A percentile compares a stretch with the other conserved stretches of the same genome.
Conservation (phyloP, 1,140 invertebrate species). For the Caenorhabditis tropicalis region DNA sequence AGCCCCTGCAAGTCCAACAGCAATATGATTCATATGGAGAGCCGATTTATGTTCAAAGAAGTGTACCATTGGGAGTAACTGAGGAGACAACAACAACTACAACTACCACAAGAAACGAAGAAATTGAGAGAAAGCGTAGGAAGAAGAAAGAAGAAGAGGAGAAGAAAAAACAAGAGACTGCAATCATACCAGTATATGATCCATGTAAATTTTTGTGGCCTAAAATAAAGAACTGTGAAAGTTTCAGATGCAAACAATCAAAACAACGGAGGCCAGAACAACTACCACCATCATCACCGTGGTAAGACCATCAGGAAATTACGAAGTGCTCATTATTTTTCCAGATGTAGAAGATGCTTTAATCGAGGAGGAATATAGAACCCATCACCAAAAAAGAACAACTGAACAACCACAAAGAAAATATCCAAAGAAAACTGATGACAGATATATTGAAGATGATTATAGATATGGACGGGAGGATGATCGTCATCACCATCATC, state of each 20-base stretch:
- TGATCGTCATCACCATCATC: background rate
- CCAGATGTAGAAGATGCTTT: slow-evolving; percentile 18
- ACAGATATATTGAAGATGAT: background rate
- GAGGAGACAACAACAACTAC: slow-evolving; percentile 14
- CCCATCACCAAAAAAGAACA: background rate
- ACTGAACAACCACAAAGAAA: background rate
- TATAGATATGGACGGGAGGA: background rate
- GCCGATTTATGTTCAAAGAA: slow-evolving; percentile 13
- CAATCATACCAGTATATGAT: background rate
- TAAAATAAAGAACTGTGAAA: no score
- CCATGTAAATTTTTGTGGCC: no score
- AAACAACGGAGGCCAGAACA: background rate
- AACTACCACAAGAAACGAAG: slow-evolving; percentile 3
- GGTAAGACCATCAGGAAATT: background rate
- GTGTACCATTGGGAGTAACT: background rate
- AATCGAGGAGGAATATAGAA: slow-evolving; percentile 25
- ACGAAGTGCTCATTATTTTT: background rate
- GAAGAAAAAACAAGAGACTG: background rate
- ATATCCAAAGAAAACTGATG: background rate
- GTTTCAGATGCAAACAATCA: background rate
- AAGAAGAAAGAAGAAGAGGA: slow-evolving; percentile 14
- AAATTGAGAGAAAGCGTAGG: slow-evolving; percentile 9
- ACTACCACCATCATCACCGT: background rate
- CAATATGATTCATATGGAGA: slow-evolving; percentile 9
- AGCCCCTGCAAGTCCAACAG: background rate